Percentiles rank a stretch among this genome's conserved stretches.
These are phyloP conservation scores for Martes martes DNA, from an alignment of 2,113 vertebrate genomes.

Conservation along the genomic window DNA sequence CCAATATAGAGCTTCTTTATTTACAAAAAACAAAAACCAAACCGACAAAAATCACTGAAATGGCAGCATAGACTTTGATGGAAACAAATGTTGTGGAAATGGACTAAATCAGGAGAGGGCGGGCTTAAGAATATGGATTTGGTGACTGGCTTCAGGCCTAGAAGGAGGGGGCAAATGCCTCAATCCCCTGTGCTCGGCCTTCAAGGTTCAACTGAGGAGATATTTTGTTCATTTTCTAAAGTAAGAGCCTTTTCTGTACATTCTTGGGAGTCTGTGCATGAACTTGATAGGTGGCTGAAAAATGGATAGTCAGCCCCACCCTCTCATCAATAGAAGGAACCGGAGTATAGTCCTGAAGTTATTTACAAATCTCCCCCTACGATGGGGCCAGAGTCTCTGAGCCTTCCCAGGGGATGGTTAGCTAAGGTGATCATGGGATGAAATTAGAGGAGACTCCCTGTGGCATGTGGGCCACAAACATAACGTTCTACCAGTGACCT, in stretches of 20 bases:
- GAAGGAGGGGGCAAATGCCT: background rate
- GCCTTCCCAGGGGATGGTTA: background rate
- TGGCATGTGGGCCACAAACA: background rate
- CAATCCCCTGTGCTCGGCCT: background rate
- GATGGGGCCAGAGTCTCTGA: background rate
- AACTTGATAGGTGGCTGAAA: background rate
- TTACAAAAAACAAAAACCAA: background rate
- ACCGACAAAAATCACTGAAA: background rate
- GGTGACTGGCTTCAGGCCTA: background rate
- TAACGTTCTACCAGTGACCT: background rate
- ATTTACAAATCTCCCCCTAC: background rate
- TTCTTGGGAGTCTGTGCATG: background rate
- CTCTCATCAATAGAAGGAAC: background rate
- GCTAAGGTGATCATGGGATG: background rate
- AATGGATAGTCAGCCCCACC: background rate
- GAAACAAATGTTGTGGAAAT: background rate
- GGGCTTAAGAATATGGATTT: background rate
- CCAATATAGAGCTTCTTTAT: constrained; percentile 13
- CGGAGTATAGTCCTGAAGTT: background rate
- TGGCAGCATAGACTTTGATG: background rate
- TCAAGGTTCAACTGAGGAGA: background rate
- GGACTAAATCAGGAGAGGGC: background rate
- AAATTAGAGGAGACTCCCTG: background rate
- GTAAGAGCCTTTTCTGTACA: background rate
- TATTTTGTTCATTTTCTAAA: background rate